These are phyloP conservation scores for Tipula helvola DNA, from an alignment of 2,888 invertebrate genomes.

Conservation along the genomic window DNA sequence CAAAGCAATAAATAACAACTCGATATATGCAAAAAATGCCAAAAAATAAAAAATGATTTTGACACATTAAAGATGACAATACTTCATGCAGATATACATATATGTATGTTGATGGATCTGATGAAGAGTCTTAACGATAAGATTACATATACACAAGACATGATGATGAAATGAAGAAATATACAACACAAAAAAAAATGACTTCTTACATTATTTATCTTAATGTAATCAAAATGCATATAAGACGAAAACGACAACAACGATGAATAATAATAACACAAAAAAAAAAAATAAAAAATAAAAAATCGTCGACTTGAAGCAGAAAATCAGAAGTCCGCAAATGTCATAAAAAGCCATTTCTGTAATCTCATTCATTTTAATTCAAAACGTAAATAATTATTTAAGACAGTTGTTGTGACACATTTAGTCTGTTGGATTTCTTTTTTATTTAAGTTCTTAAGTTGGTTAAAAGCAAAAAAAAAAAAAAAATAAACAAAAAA, in stretches of 20 bases:
- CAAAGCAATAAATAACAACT: neutral
- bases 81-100: neutral
- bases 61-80: neutral
- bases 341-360: conserved; percentile 4
- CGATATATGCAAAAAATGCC: neutral
- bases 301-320: neutral
- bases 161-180: neutral
- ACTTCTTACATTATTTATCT: neutral
- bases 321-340: neutral
- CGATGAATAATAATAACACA: neutral
- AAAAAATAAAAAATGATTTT: neutral
- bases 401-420: neutral
- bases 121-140: neutral
- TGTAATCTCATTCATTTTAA: neutral
- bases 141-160: neutral
- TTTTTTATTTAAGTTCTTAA: neutral
- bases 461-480: neutral
- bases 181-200: neutral
- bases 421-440: neutral
- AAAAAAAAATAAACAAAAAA: neutral
- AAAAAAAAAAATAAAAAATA: neutral
- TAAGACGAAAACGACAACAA: neutral
- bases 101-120: neutral
- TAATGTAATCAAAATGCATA: conserved; percentile 4
- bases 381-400: conserved; percentile 4